Evolutionary conservation across 2,113 vertebrate genomes (phyloP), one percentile per base, ranked within the genome.

Genomic region (Pterocles burchelli): DNA sequence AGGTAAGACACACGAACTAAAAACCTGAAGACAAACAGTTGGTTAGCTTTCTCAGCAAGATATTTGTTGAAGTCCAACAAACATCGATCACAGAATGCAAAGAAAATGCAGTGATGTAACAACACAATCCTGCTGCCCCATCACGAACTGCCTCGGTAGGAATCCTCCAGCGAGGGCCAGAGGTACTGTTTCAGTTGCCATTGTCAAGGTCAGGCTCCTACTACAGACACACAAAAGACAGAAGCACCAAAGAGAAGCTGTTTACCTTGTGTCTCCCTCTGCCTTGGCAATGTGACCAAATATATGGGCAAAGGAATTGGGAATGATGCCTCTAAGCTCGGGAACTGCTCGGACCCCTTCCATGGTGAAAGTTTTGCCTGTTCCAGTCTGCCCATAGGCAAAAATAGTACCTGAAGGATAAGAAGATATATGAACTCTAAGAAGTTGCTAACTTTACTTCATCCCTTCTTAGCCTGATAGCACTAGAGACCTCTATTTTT

Each of bases 261-360:
- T 95, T 98, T 97, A 99, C 99, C 99, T 99, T 46, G 99, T 99
- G 86, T 99, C 99, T 24, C 99, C 99, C 90, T 99, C 99, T 95
- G 99, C 99, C 97, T 99, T 99, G 93, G 99, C 99, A 96, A 99
- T 99, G 96, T 99, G 99, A 84, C 99, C 99, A 98, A 99, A 99
- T 94, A 99, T 97, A 88, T 99, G 99, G 94, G 99, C 99, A 97
- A 99, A 99, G 36, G 99, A 99, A 97, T 99, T 99, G 36, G 99
- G 99, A 83, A 99, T 99, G 93, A 99, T 99, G 78, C 99, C 99
- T 97, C 99, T 97, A 63, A 99, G 99, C 88, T 99, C 99, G 79
- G 99, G 99, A 88, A 99, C 99, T n/a, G 99, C 99, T 94, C 99
- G 98, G 67, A 99, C 99, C 13, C 99, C 99, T 97, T 99, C 99